Conservation (phyloP, 2,888 invertebrate species). For the Embidobia sp. region DNA sequence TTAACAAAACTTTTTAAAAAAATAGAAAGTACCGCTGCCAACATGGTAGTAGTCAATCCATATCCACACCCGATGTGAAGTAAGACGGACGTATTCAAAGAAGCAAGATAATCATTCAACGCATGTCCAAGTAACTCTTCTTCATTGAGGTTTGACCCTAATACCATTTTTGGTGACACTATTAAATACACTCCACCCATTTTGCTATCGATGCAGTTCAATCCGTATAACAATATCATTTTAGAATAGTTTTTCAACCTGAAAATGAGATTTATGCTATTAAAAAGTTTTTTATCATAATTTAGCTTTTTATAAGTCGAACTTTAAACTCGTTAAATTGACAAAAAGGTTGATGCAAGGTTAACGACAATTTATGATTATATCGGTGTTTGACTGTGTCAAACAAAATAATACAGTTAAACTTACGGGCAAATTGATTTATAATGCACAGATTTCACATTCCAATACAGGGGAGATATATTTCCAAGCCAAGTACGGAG, state of each 20-base stretch:
- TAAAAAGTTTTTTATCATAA: too few relatives aligned
- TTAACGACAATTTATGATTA: background rate
- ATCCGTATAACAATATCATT: constrained; percentile 29
- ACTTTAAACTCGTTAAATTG: too few relatives aligned
- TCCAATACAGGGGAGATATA: constrained; percentile 23
- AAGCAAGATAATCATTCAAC: constrained; percentile 11
- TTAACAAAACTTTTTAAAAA: too few relatives aligned
- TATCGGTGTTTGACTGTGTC: background rate
- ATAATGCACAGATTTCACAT: constrained; percentile 46
- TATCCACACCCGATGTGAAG: constrained; percentile 42
- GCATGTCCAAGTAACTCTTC: constrained; percentile 23
- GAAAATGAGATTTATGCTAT: background rate
- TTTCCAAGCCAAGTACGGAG: constrained; percentile 21
- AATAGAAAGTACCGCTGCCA: background rate
- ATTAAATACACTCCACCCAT: background rate
- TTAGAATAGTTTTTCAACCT: constrained; percentile 27
- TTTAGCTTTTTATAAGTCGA: too few relatives aligned
- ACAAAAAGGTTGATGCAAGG: too few relatives aligned
- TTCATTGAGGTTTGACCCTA: constrained; percentile 10
- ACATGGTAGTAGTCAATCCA: constrained; percentile 32
- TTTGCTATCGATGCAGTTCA: constrained; percentile 14
- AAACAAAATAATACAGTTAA: background rate
- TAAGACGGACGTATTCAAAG: constrained; percentile 1
- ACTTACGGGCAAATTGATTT: constrained; percentile 40
- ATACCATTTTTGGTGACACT: constrained; percentile 30